Evolutionary conservation across 2,797 vertebrate species (phyloP).

Genomic region (Syndactyla subalaris): DNA sequence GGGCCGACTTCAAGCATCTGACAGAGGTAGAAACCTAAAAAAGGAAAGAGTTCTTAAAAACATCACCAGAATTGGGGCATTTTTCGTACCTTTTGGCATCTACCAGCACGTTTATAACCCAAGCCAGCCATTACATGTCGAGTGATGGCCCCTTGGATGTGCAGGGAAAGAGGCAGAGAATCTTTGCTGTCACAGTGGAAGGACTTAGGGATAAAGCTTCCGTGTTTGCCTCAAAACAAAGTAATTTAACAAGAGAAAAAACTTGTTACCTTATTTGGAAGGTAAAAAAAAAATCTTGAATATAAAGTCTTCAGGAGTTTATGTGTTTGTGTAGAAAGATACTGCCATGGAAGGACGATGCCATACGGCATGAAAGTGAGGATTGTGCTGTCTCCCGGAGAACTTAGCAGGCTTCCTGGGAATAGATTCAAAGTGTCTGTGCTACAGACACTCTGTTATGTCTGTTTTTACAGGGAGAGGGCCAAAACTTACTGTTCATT

Average conservation of each 20-base stretch:
- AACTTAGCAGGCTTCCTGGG: not conserved
- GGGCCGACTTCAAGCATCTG: not conserved
- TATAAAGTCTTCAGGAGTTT: not conserved
- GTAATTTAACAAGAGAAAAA: not conserved
- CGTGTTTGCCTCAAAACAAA: not conserved
- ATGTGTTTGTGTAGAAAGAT: not conserved
- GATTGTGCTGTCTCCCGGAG: not conserved
- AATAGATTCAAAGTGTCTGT: not conserved
- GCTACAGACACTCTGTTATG: not conserved
- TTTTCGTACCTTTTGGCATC: not conserved
- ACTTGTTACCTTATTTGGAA: not conserved
- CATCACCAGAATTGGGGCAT: fast-evolving
- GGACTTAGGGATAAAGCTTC: fast-evolving
- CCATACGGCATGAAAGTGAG: fast-evolving
- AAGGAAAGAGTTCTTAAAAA: not conserved
- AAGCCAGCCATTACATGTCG: not conserved
- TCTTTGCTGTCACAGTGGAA: fast-evolving
- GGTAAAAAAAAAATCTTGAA: not conserved
- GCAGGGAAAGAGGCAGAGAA: too few relatives aligned
- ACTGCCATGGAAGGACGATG: fast-evolving
- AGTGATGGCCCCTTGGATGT: not conserved
- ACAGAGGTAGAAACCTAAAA: not conserved
- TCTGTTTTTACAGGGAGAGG: not conserved
- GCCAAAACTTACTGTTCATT: constrained; percentile 20
- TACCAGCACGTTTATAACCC: not conserved